Percentiles rank a stretch among this genome's conserved stretches.
phyloP scores from a whole-genome alignment of 92 coral and sea anemone species.

The Zoanthus solanderi region DNA sequence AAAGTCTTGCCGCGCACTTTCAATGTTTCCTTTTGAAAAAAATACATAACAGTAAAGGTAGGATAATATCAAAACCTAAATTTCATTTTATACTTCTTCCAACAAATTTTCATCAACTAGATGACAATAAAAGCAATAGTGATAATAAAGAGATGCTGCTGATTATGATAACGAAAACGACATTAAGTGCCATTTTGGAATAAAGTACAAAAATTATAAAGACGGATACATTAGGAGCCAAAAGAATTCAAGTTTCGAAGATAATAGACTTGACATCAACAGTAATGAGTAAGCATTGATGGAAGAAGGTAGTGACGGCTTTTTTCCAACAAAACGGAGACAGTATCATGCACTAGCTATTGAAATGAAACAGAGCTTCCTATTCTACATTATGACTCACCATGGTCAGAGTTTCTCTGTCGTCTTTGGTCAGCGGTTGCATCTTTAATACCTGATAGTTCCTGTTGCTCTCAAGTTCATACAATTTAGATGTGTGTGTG shows the following conservation, averaged over 20 bases:
- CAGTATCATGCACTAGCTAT: not conserved
- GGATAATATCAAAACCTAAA: not conserved
- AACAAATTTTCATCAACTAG: not conserved
- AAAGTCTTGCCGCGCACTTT: conserved; percentile 86
- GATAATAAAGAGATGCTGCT: too few relatives aligned
- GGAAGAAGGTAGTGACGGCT: too few relatives aligned
- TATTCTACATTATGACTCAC: conserved; percentile 40
- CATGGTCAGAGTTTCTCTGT: conserved; percentile 80
- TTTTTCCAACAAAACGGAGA: too few relatives aligned
- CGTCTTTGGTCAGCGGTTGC: conserved; percentile 54
- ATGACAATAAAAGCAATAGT: not conserved
- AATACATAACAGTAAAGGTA: not conserved
- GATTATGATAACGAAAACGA: too few relatives aligned
- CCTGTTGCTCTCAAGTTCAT: conserved; percentile 75
- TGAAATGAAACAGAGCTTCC: not conserved
- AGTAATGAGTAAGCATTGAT: too few relatives aligned
- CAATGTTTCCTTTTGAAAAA: conserved; percentile 68
- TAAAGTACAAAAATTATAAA: too few relatives aligned
- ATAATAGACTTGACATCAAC: too few relatives aligned
- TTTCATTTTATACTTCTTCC: too few relatives aligned
- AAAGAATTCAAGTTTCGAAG: too few relatives aligned
- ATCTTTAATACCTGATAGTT: conserved; percentile 57
- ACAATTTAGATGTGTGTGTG: conserved; percentile 64
- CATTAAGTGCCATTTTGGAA: too few relatives aligned
- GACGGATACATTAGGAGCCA: too few relatives aligned